Conservation (phyloP, 2,797 vertebrate genomes). For the Clarias laeviceps region DNA sequence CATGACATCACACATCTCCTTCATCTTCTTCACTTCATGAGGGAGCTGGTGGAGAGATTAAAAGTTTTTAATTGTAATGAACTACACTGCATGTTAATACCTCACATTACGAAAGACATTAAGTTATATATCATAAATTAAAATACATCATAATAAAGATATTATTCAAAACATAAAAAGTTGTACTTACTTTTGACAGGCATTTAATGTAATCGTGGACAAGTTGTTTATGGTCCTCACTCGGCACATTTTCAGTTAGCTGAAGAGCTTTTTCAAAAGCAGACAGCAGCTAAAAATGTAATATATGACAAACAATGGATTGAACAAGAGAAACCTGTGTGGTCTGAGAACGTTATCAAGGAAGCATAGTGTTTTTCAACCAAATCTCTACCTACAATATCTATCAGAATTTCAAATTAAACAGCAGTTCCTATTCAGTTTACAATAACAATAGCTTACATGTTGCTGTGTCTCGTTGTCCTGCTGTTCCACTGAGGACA, state of each 20-base stretch:
- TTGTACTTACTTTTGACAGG: slow-evolving; percentile 84
- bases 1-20: slow-evolving; percentile 84
- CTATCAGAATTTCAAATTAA: not conserved
- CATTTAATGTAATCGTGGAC: slow-evolving; percentile 84
- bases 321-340: not conserved
- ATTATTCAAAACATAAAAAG: not conserved
- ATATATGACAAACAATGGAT: not conserved
- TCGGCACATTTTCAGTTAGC: slow-evolving; percentile 77
- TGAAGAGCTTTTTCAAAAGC: slow-evolving; percentile 86
- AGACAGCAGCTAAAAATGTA: slow-evolving; percentile 80
- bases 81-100: not conserved
- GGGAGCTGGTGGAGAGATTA: slow-evolving; percentile 72
- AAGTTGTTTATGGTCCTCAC: slow-evolving; percentile 84
- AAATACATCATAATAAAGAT: too few relatives aligned
- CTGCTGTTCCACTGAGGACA: slow-evolving; percentile 71
- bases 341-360: not conserved
- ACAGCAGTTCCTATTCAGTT: not conserved
- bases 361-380: not conserved
- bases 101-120: not conserved
- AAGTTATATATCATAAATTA: too few relatives aligned
- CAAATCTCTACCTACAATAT: not conserved
- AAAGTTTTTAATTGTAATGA: not conserved
- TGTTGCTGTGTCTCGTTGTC: slow-evolving; percentile 83
- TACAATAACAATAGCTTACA: slow-evolving; percentile 69
- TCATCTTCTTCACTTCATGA: slow-evolving; percentile 80